These are phyloP conservation scores for Clunio marinus DNA, from an alignment of 2,888 invertebrate species.

Conservation along the genomic window DNA sequence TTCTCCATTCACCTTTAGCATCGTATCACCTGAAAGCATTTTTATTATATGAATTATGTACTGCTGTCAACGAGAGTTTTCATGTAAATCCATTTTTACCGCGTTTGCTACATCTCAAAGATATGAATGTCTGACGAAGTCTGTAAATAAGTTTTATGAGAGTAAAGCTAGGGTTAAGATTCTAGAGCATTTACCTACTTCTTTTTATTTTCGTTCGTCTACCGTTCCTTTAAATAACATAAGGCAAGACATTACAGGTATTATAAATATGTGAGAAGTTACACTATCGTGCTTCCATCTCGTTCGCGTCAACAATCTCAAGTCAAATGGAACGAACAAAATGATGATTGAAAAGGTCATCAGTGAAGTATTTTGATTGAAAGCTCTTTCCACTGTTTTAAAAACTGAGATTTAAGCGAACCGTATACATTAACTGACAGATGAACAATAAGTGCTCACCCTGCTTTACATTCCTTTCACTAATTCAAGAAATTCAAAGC, in stretches of 20 bases:
- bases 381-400: neutral
- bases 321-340: neutral
- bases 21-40: neutral
- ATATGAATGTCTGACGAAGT: neutral
- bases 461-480: too few relatives aligned
- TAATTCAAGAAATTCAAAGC: too few relatives aligned
- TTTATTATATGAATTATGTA: neutral
- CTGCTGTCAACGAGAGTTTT: neutral
- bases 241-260: too few relatives aligned
- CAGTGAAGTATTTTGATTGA: neutral
- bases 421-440: neutral
- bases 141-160: neutral
- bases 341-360: slow-evolving; percentile 22
- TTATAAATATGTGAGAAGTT: too few relatives aligned
- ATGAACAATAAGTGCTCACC: neutral
- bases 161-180: neutral
- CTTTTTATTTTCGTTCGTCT: neutral
- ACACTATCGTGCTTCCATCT: too few relatives aligned
- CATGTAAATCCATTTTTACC: neutral
- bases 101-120: neutral
- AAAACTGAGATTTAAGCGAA: neutral
- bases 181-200: neutral
- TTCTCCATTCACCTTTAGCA: neutral
- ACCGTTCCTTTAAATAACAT: too few relatives aligned
- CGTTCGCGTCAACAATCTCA: too few relatives aligned